Percentiles rank a stretch among this genome's conserved stretches.
phyloP scores from a whole-genome alignment of 2,888 invertebrate genomes.

The Diaperis boleti region DNA sequence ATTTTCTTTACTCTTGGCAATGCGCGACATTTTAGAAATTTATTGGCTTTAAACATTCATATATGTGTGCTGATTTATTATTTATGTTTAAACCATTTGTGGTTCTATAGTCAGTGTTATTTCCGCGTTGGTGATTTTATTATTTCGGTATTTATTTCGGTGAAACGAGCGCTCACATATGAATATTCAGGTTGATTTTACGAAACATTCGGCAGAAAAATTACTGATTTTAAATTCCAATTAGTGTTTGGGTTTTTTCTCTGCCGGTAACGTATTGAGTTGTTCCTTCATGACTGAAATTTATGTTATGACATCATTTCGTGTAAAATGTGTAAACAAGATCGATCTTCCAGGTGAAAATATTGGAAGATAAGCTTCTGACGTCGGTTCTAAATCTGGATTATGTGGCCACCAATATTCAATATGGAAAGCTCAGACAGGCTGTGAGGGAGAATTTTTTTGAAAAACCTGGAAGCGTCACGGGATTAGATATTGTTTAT shows the following conservation, averaged over 20 bases:
- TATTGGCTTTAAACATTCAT: constrained; percentile 11
- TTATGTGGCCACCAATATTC: constrained; percentile 48
- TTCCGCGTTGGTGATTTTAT: constrained; percentile 9
- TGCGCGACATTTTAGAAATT: neutral
- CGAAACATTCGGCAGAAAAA: constrained; percentile 3
- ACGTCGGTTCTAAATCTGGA: constrained; percentile 53
- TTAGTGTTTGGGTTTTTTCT: no score
- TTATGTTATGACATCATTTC: constrained; percentile 19
- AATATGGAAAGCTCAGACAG: constrained; percentile 50
- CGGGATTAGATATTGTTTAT: constrained; percentile 53
- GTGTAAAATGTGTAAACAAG: constrained; percentile 22
- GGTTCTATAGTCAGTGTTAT: neutral
- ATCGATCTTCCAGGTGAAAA: constrained; percentile 48
- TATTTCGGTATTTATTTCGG: constrained; percentile 10
- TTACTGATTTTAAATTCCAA: constrained; percentile 15
- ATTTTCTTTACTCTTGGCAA: neutral
- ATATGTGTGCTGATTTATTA: constrained; percentile 6
- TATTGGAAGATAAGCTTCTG: constrained; percentile 52
- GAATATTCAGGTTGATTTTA: constrained; percentile 9
- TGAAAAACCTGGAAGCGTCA: constrained; percentile 50
- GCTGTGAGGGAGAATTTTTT: constrained; percentile 50
- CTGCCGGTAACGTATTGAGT: neutral
- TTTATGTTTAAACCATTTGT: constrained; percentile 1
- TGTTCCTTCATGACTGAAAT: neutral
- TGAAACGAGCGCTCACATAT: neutral